phyloP scores from a whole-genome alignment of 2,113 vertebrate genomes.

The Tetrax tetrax region DNA sequence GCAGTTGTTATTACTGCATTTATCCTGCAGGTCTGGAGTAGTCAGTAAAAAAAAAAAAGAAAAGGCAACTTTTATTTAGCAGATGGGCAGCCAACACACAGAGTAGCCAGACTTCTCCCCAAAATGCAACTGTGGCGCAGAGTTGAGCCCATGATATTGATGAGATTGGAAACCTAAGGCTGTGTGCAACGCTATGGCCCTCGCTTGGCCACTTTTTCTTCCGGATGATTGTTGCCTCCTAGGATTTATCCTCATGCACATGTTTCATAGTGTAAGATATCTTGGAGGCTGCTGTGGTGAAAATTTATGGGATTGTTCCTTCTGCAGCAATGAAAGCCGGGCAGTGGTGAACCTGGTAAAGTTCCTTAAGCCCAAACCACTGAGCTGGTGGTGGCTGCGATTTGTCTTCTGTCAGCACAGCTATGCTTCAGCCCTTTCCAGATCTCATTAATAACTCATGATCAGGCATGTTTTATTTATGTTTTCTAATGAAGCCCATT shows the following conservation, averaged over 20 bases:
- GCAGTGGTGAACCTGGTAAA: background rate
- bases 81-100: background rate
- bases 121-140: rapidly evolving
- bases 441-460: conserved; percentile 1
- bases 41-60: background rate
- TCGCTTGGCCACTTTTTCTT: background rate
- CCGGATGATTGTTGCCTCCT: background rate
- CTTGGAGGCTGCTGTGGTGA: background rate
- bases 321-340: background rate
- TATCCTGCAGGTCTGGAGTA: background rate
- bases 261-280: background rate
- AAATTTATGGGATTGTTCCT: background rate
- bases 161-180: background rate
- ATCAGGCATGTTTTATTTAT: conserved; percentile 36
- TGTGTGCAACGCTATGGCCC: rapidly evolving
- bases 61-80: background rate
- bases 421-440: background rate
- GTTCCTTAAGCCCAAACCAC: background rate
- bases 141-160: background rate
- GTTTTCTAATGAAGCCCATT: conserved; percentile 27
- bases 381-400: background rate
- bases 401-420: background rate
- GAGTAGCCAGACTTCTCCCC: background rate
- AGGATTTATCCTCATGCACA: background rate
- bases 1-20: background rate